Evolutionary conservation across 2,888 invertebrate species (phyloP), one percentile per base, ranked within the genome.

Genomic region (Rotaria sp.): DNA sequence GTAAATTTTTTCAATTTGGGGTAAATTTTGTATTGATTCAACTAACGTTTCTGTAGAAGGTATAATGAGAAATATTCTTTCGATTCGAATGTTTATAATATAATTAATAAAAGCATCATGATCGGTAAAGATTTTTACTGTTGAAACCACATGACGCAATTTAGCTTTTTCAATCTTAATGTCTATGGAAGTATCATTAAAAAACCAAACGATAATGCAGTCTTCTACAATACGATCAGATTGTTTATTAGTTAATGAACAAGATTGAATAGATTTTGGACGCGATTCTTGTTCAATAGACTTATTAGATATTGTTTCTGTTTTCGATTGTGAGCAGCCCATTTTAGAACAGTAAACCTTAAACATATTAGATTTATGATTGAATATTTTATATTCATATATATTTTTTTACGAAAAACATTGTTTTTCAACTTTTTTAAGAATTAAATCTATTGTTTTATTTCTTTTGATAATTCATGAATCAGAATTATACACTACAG

Each of bases 271-370:
- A n/a, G 59, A 59, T 59, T 59, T 59, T 59, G 59, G n/a, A 59
- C 30, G 30, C 4, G 59, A 15, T 30, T 30, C 59, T 4, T 30
- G 59, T 59, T 59, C 59, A 13, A 59, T 59, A 15, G 30, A 13
- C 1, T 10, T 30, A 15, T 15, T 15, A n/a, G 59, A 1, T 11
- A n/a, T 2, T 30, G 0, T n/a, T 30, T n/a, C 7, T 0, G 3
- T 13, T 59, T 59, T 59, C 15, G 59, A 59, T 30, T n/a, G n/a
- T 30, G 59, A 59, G 13, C 59, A 59, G 8, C 59, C 59, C 59
- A 59, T 59, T 7, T 4, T 15, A 59, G 10, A 59, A 30, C 3
- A 30, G 8, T 59, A 30, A 30, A 59, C n/a, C 59, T 59, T n/a
- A 15, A 30, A 10, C 30, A 59, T 48, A 48, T 48, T 41, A 48